phyloP scores from a whole-genome alignment of 2,113 vertebrate species.

The human region DNA sequence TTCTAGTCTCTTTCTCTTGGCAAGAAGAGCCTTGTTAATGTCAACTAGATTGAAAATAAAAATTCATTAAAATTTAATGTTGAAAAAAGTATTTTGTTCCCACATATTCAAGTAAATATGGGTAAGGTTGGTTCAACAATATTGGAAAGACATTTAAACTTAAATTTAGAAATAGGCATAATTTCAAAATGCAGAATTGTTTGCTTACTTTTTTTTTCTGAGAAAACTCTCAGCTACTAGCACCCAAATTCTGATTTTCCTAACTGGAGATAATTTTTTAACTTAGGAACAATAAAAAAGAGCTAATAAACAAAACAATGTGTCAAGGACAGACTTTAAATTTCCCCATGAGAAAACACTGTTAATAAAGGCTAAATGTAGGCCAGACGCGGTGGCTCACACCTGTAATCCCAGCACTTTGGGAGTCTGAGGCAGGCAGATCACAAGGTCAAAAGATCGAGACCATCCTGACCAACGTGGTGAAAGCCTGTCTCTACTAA shows the following conservation, averaged over 20 bases:
- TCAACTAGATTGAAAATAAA: slow-evolving; percentile 86
- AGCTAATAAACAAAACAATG: not conserved
- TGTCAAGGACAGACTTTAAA: not conserved
- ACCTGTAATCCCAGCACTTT: too few species aligned
- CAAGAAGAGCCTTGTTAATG: slow-evolving; percentile 93
- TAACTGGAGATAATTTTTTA: slow-evolving; percentile 15
- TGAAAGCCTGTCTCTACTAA: too few species aligned
- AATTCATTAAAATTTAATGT: slow-evolving; percentile 50
- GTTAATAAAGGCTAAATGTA: too few species aligned
- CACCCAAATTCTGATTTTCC: slow-evolving; percentile 31
- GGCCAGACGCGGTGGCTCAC: too few species aligned
- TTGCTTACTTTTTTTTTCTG: not conserved
- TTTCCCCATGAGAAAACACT: slow-evolving; percentile 2
- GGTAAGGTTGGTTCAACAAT: slow-evolving; percentile 23
- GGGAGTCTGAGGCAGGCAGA: too few species aligned
- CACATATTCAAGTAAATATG: slow-evolving; percentile 36
- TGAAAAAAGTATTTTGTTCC: slow-evolving; percentile 52
- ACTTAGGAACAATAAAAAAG: slow-evolving; percentile 14
- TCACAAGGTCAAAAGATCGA: too few species aligned
- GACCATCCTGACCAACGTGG: too few species aligned
- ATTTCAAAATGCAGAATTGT: not conserved
- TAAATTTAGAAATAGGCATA: slow-evolving; percentile 29
- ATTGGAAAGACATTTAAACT: slow-evolving; percentile 49
- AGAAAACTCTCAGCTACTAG: not conserved
- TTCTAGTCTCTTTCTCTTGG: slow-evolving; percentile 94